Base-by-base conservation (phyloP, 2,888 invertebrate species). In the Criorhina ranunculi region DNA sequence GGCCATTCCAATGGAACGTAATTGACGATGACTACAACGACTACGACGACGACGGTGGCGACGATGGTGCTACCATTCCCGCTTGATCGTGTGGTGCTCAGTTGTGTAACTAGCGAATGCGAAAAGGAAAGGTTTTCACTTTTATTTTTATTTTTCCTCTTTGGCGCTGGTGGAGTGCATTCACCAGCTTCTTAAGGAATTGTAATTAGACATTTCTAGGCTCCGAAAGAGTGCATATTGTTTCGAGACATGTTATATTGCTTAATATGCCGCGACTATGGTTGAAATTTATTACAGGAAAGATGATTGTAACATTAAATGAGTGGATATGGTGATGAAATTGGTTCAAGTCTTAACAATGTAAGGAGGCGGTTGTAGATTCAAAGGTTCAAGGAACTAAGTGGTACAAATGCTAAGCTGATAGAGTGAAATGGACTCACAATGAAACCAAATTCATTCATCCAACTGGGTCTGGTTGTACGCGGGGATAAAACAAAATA, bases 51-150 rank as follows among this genome's bases (percentile, higher is more conserved):
- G 57, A 79, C 40, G 42, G 67, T 51, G 40, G 55, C 46, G 70
- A 49, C 46, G 70, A 51, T 82, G 59, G 64, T 78, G 67, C 60
- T 73, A 62, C 72, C 46, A 78, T 62, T 82, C 66, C 49, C 31
- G 42, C 67, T 62, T 60, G 46, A 62, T 62, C 42, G 46, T 78
- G 37, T 24, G 24, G 5, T 9, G 49, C 12, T 33, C 59, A 31
- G 35, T 70, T 42, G 6, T 46, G 55, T 69, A 55, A 66, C 60
- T 51, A 12, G 69, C 64, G 67, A 57, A 46, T 59, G 67, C 60
- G 59, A 85, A 60, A 85, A 80, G 55, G 49, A 83, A 83, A 69
- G 44, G 69, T 75, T 85, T 85, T 85, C 85, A 85, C 85, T 85
- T 85, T 85, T 85, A 17, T 69, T 73, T 66, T 55, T 57, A 9